Evolutionary conservation across 2,888 invertebrate species (phyloP).

Genomic region (Torymus aiolomorphi): DNA sequence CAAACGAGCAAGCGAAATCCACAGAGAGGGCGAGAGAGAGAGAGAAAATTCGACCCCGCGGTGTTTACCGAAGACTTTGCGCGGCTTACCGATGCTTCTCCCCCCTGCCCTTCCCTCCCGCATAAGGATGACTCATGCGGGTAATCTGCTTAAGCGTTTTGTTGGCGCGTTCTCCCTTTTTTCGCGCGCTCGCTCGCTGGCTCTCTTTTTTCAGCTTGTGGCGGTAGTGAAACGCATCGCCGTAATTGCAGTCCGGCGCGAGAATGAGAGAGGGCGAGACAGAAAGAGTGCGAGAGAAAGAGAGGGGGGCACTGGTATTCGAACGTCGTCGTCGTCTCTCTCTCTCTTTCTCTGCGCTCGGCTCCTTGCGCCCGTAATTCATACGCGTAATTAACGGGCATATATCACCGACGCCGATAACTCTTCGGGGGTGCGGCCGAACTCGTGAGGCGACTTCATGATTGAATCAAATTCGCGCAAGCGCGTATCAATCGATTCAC

Average conservation of each 20-base stretch:
- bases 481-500: conserved; percentile 36
- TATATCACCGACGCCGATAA: conserved; percentile 54
- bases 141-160: conserved; percentile 47
- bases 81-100: conserved; percentile 31
- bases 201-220: neutral
- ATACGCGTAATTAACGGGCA: conserved; percentile 61
- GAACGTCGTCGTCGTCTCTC: conserved; percentile 4
- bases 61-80: conserved; percentile 39
- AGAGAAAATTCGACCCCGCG: neutral
- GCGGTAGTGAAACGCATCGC: neutral
- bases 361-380: conserved; percentile 57
- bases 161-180: conserved; percentile 3
- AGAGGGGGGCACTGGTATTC: conserved; percentile 11
- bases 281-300: neutral
- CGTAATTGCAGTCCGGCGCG: neutral
- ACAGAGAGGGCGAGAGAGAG: neutral
- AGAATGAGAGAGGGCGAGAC: neutral
- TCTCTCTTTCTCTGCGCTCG: too few relatives aligned
- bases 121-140: conserved; percentile 35
- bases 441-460: conserved; percentile 47
- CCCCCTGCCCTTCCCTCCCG: conserved; percentile 1
- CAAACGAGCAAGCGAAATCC: neutral
- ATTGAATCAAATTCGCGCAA: conserved; percentile 56
- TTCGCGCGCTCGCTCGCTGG: neutral
- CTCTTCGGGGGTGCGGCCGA: conserved; percentile 16